Evolutionary conservation across 2,888 invertebrate species (phyloP).

Genomic region (Meiosimyza platycephala): DNA sequence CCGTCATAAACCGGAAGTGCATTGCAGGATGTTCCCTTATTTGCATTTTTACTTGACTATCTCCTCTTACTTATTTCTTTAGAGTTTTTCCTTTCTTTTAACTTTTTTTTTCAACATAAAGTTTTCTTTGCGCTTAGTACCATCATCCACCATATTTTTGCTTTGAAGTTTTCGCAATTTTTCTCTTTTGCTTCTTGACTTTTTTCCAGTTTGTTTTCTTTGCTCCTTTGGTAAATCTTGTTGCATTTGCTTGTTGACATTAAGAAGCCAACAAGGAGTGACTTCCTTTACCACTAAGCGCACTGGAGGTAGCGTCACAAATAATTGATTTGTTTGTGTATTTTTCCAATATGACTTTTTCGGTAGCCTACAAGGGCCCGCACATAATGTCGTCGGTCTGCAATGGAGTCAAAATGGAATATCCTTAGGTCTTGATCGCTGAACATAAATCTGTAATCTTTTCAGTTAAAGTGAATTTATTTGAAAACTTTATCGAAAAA

Average conservation of each 20-base stretch:
- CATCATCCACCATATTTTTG: not conserved
- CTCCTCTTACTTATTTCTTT: not conserved
- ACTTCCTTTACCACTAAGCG: not conserved
- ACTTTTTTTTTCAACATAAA: not conserved
- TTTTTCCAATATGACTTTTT: too few species aligned
- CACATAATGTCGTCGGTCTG: too few species aligned
- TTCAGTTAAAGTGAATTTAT: too few species aligned
- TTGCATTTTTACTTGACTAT: constrained; percentile 31
- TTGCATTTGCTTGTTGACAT: constrained; percentile 24
- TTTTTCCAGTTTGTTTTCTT: constrained; percentile 16
- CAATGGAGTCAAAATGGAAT: too few species aligned
- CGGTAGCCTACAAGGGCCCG: too few species aligned
- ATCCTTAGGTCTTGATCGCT: too few species aligned
- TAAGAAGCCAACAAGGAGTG: not conserved
- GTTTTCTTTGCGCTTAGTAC: too few species aligned
- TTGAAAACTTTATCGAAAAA: too few species aligned
- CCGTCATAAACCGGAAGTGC: constrained; percentile 29
- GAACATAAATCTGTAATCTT: too few species aligned
- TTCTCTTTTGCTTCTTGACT: not conserved
- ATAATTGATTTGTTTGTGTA: not conserved
- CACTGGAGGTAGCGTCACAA: too few species aligned
- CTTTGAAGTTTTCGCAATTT: not conserved
- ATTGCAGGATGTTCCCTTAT: constrained; percentile 32
- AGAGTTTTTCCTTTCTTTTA: not conserved
- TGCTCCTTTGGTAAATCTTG: constrained; percentile 13